Conservation (phyloP, 1,140 invertebrate genomes). For the Listronotus bonariensis region DNA sequence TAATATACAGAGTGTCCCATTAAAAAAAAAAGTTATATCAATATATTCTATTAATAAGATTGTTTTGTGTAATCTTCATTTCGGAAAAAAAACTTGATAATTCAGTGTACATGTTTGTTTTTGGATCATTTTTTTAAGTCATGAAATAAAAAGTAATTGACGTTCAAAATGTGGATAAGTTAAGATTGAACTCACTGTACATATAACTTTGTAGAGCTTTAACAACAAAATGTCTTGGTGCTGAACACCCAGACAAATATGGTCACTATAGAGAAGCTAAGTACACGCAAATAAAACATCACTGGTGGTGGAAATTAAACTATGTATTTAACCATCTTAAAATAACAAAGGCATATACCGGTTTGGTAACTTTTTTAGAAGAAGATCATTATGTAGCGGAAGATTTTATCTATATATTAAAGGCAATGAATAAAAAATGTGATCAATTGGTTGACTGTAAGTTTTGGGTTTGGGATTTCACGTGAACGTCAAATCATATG, state of each 20-base stretch:
- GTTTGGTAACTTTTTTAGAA: slow-evolving; percentile 87
- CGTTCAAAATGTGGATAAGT: no score
- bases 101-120: no score
- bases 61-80: slow-evolving; percentile 52
- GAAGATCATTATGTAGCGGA: slow-evolving; percentile 97
- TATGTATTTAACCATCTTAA: slow-evolving; percentile 79
- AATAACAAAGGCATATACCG: slow-evolving; percentile 72
- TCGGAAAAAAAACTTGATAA: no score
- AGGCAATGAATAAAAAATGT: slow-evolving; percentile 67
- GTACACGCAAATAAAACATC: slow-evolving; percentile 97
- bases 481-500: background rate
- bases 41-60: no score
- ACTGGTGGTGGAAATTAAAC: slow-evolving; percentile 99
- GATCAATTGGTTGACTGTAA: no score
- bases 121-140: no score
- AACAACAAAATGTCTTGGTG: slow-evolving; percentile 84
- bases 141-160: no score
- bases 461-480: no score
- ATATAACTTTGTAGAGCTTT: slow-evolving; percentile 70
- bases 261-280: slow-evolving; percentile 96
- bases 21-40: no score
- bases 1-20: no score
- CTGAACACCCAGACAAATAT: slow-evolving; percentile 89
- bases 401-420: slow-evolving; percentile 89
- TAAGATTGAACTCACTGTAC: no score